These are phyloP conservation scores for Teleopsis dalmanni DNA, from an alignment of 1,140 invertebrate species.

Conservation along the genomic window DNA sequence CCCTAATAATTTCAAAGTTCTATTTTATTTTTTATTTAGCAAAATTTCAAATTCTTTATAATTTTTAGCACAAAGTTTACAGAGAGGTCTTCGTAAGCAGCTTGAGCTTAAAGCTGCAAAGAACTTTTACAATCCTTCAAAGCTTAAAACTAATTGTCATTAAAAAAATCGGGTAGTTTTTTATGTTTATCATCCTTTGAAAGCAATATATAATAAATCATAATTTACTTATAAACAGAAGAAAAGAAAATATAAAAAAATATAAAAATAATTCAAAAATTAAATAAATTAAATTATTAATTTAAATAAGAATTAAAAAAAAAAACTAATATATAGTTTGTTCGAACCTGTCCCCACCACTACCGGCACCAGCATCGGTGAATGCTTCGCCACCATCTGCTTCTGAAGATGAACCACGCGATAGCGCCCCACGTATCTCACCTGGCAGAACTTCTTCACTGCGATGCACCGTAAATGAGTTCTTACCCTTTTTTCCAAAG, in stretches of 20 bases:
- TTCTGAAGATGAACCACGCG: constrained; percentile 81
- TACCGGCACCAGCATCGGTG: constrained; percentile 51
- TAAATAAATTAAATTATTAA: constrained; percentile 14
- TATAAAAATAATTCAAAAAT: constrained; percentile 17
- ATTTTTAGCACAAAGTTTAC: too few relatives aligned
- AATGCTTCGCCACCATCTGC: constrained; percentile 80
- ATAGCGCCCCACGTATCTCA: constrained; percentile 65
- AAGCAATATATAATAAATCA: too few relatives aligned
- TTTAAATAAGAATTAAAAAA: constrained; percentile 13
- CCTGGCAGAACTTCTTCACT: constrained; percentile 89
- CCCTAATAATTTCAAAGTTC: too few relatives aligned
- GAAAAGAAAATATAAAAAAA: constrained; percentile 8
- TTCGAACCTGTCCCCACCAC: constrained; percentile 64
- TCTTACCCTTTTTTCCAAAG: constrained; percentile 89
- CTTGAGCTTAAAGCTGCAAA: background rate
- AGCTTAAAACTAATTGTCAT: constrained; percentile 6
- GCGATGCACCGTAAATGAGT: constrained; percentile 90
- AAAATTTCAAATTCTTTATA: too few relatives aligned
- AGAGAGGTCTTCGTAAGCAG: too few relatives aligned
- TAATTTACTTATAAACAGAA: constrained; percentile 15
- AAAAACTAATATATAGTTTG: constrained; percentile 25
- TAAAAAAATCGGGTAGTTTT: background rate
- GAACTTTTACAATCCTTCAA: constrained; percentile 2
- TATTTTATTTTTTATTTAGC: too few relatives aligned
- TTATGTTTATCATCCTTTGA: constrained; percentile 1